Evolutionary conservation across 2,113 vertebrate species (phyloP).

Genomic region (Xiphophorus couchianus): DNA sequence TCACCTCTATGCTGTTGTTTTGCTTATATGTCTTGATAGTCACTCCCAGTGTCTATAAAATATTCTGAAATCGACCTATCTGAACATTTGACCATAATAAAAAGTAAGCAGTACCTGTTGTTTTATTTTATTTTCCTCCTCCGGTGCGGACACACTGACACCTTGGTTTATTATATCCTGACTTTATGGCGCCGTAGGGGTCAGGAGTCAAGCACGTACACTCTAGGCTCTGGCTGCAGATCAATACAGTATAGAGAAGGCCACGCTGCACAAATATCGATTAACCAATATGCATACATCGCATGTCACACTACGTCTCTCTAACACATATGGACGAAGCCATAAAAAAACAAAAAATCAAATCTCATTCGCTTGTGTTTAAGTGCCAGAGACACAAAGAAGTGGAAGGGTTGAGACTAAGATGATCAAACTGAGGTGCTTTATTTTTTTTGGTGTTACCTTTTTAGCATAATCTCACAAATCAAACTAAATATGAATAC

Average conservation of each 20-base stretch:
- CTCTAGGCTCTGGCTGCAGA: constrained; percentile 52
- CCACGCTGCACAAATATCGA: constrained; percentile 65
- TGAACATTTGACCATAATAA: neutral
- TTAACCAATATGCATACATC: constrained; percentile 67
- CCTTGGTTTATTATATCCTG: constrained; percentile 58
- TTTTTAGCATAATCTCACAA: neutral
- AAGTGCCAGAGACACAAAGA: neutral
- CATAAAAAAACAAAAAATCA: too few species aligned
- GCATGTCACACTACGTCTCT: constrained; percentile 43
- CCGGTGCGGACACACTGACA: constrained; percentile 43
- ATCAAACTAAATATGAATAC: too few species aligned
- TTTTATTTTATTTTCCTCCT: constrained; percentile 29
- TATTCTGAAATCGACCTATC: neutral
- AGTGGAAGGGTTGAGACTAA: constrained; percentile 13
- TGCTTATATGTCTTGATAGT: neutral
- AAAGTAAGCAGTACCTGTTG: neutral
- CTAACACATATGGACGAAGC: constrained; percentile 18
- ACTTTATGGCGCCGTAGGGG: constrained; percentile 64
- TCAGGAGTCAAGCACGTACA: constrained; percentile 66
- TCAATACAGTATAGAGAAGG: constrained; percentile 65
- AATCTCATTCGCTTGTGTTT: neutral
- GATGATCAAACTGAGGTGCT: neutral
- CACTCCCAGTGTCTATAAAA: neutral
- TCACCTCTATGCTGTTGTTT: neutral
- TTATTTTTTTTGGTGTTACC: neutral